Percentiles rank a stretch among this genome's conserved stretches.
These are phyloP conservation scores for Gymnothorax reevesii DNA, from an alignment of 2,797 vertebrate genomes.

Conservation along the genomic window DNA sequence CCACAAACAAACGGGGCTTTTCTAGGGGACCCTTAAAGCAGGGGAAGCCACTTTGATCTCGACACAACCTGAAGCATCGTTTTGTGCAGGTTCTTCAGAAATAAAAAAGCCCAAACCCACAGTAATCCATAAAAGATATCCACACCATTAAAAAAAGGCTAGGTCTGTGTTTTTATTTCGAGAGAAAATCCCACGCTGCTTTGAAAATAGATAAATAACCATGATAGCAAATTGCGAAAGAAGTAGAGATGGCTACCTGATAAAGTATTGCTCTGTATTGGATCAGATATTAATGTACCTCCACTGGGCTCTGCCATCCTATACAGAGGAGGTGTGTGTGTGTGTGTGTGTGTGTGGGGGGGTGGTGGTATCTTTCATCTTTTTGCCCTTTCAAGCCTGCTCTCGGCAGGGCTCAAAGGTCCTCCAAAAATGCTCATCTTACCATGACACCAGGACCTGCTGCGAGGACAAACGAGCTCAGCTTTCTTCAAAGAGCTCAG, in stretches of 20 bases:
- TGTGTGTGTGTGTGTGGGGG: too few relatives aligned
- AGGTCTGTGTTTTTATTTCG: not conserved
- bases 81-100: not conserved
- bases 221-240: not conserved
- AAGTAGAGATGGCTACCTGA: not conserved
- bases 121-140: constrained; percentile 13
- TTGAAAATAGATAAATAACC: not conserved
- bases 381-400: constrained; percentile 9
- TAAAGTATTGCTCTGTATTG: not conserved
- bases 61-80: constrained; percentile 4
- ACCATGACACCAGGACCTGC: not conserved
- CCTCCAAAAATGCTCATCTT: not conserved
- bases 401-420: not conserved
- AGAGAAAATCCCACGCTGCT: not conserved
- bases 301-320: not conserved
- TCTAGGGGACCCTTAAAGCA: not conserved
- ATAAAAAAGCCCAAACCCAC: not conserved
- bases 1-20: constrained; percentile 13
- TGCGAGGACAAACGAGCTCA: not conserved
- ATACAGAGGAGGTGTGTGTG: not conserved
- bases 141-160: not conserved
- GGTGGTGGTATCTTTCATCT: constrained; percentile 9
- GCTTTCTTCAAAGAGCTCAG: constrained; percentile 12
- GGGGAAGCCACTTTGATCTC: constrained; percentile 1
- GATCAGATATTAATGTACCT: not conserved